A percentile compares a stretch with the other conserved stretches of the same genome.
Evolutionary conservation across 2,888 invertebrate species (phyloP).

Genomic region (Xylophagus ater): DNA sequence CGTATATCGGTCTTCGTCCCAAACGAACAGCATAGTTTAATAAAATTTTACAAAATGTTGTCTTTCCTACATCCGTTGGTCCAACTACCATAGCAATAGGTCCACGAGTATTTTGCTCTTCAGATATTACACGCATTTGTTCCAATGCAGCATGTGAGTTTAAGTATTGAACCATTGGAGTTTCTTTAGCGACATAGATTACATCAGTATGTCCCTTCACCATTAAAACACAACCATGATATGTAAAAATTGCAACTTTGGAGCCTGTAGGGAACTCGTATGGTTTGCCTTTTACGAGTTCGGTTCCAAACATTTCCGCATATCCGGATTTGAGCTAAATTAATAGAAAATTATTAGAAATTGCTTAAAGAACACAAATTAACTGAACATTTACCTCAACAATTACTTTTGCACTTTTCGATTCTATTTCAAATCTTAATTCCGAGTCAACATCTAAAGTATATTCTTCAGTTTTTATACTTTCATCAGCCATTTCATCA

Average conservation of each 20-base stretch:
- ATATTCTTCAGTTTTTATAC: conserved; percentile 46
- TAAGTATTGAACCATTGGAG: conserved; percentile 90
- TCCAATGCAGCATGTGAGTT: conserved; percentile 95
- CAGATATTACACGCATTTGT: conserved; percentile 72
- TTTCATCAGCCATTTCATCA: conserved; percentile 14
- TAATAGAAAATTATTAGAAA: conserved; percentile 1
- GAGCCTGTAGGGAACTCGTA: conserved; percentile 83
- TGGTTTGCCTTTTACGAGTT: conserved; percentile 82
- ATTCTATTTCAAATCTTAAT: conserved; percentile 89
- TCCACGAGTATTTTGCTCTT: conserved; percentile 59
- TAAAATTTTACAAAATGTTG: conserved; percentile 75
- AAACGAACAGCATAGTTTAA: conserved; percentile 92
- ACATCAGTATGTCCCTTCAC: conserved; percentile 83
- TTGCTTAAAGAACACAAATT: conserved; percentile 3
- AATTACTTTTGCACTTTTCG: conserved; percentile 69
- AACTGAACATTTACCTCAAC: conserved; percentile 51
- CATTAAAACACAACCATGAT: conserved; percentile 85
- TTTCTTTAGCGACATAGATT: conserved; percentile 89
- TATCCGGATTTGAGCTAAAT: conserved; percentile 72
- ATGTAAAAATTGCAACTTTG: conserved; percentile 92
- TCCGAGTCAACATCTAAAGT: conserved; percentile 80
- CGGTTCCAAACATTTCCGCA: conserved; percentile 95
- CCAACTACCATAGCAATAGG: conserved; percentile 87
- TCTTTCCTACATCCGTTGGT: conserved; percentile 93
- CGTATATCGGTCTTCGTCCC: conserved; percentile 78